A percentile compares a stretch with the other conserved stretches of the same genome.
Conservation (phyloP, 2,113 vertebrate genomes). For the Columbina picui region DNA sequence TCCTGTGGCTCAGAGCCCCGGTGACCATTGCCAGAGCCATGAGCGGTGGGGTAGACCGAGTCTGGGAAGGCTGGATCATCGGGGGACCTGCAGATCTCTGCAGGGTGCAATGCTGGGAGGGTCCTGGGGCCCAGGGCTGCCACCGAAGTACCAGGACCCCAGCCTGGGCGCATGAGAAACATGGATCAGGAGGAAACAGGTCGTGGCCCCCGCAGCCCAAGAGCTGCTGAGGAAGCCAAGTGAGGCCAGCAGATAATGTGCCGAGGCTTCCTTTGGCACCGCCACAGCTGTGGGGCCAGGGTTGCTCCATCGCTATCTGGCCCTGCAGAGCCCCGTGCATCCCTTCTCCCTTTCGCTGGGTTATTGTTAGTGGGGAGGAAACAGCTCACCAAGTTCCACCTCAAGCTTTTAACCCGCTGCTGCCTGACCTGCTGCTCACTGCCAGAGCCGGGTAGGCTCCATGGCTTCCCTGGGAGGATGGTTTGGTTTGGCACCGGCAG, state of each 20-base stretch:
- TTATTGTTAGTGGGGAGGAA: constrained; percentile 38
- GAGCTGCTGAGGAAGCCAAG: neutral
- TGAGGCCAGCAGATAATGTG: constrained; percentile 40
- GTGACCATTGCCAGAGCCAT: neutral
- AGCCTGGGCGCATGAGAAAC: neutral
- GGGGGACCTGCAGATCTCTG: neutral
- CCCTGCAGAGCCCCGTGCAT: neutral
- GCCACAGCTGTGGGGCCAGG: neutral
- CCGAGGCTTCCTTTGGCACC: neutral
- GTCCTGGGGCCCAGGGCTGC: neutral
- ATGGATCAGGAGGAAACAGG: neutral
- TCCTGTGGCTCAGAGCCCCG: neutral
- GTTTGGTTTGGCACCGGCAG: too few species aligned
- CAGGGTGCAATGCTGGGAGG: neutral
- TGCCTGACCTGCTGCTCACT: neutral
- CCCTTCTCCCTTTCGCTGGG: neutral
- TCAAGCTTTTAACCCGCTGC: constrained; percentile 19
- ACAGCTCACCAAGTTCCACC: neutral
- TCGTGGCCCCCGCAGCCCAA: neutral
- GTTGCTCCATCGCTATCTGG: neutral
- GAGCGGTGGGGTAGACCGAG: neutral
- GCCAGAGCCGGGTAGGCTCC: neutral
- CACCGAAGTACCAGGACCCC: neutral
- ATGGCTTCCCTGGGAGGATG: neutral
- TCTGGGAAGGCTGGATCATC: neutral